Base-by-base conservation (phyloP, 2,113 vertebrate species). In the Nibea coibor region DNA sequence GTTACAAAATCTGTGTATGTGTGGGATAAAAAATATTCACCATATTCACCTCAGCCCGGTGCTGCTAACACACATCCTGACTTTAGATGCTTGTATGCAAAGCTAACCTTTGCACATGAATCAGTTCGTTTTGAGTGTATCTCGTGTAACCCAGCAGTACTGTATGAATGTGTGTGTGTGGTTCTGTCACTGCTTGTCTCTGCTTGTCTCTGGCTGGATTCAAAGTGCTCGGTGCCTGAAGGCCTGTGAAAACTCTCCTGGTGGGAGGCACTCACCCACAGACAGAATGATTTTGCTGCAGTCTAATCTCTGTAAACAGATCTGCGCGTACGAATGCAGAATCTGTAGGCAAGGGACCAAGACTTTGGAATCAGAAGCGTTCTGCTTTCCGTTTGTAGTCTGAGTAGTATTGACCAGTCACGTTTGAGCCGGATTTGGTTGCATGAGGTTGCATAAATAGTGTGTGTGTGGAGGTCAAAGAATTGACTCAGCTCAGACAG, bases 121-220 rank as follows among this genome's bases (percentile, higher is more conserved):
- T 75, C 31, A 61, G 74, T 72, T 42, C 76, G 64, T 57, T 69
- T 67, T 68, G 43, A 68, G 0, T n/a, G 0, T 39, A 28, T 71
- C 59, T 77, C 15, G 1, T 80, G 58, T 61, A 31, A 53, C 20
- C 35, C 61, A 61, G 76, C 59, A 59, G 64, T 26, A 2, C 7
- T 58, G 65, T 16, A 53, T 75, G 62, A 69, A 22, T 3, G 73
- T 61, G 35, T 35, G 73, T 68, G 28, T 63, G 15, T 39, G 62
- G 26, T 15, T 78, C 31, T 65, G 10, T 81, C 69, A 10, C 78
- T 61, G 57, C 85, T 66, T 66, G 78, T 73, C 10, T 15, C 43
- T 48, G 45, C 77, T 59, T 45, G 77, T 61, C 66, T 82, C 75
- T 31, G 56, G 72, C 57, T 74, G 64, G 58, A 17, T 77, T 69